These are phyloP conservation scores for Stenolophus ochropezus DNA, from an alignment of 2,888 invertebrate species.

Conservation along the genomic window DNA sequence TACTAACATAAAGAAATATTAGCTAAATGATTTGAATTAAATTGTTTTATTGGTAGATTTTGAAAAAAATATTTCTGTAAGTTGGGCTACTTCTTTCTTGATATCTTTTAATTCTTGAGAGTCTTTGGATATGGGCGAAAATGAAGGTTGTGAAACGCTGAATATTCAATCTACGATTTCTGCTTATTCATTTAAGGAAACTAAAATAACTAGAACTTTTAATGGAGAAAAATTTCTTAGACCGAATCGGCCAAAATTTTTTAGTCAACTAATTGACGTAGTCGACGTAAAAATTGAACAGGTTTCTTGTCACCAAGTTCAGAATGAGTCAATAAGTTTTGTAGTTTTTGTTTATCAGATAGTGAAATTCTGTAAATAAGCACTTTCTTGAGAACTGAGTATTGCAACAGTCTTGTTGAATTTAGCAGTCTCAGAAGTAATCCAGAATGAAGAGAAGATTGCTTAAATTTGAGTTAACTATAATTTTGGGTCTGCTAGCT, in stretches of 20 bases:
- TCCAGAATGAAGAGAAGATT: too few relatives aligned
- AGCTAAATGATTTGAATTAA: too few relatives aligned
- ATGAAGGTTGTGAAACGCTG: neutral
- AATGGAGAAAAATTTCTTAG: neutral
- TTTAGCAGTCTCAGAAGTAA: too few relatives aligned
- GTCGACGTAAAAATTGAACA: neutral
- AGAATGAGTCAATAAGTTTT: neutral
- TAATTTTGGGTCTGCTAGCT: neutral
- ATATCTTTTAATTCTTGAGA: neutral
- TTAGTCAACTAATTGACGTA: neutral
- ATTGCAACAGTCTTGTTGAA: too few relatives aligned
- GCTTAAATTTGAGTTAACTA: too few relatives aligned
- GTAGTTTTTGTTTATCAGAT: slow-evolving; percentile 4
- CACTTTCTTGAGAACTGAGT: neutral
- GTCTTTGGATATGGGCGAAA: neutral
- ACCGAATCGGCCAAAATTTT: neutral
- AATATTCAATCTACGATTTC: neutral
- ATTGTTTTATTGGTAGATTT: neutral
- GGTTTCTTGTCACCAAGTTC: neutral
- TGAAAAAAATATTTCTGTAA: neutral
- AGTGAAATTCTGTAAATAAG: neutral
- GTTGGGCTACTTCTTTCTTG: neutral
- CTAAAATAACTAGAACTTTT: neutral
- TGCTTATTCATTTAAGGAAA: neutral
- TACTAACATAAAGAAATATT: too few relatives aligned